phyloP scores from a whole-genome alignment of 2,113 vertebrate species.

The Microtus ochrogaster region DNA sequence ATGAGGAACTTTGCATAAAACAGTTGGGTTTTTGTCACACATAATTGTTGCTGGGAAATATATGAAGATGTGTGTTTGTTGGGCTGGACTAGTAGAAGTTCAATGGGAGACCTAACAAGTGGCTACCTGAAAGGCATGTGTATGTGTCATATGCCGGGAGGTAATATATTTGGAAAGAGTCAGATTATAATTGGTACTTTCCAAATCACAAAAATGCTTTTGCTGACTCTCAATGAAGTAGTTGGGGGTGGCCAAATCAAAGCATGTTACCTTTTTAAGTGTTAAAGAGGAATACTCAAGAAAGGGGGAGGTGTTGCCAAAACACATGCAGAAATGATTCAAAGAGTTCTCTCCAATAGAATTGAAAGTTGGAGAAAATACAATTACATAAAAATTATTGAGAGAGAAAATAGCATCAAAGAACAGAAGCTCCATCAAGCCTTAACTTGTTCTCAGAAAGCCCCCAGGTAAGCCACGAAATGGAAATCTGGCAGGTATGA shows the following conservation, averaged over 20 bases:
- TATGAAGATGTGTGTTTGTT: neutral
- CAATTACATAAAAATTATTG: constrained; percentile 10
- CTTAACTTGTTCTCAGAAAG: constrained; percentile 58
- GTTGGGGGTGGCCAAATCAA: neutral
- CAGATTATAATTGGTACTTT: neutral
- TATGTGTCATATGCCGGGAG: neutral
- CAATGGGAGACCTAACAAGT: neutral
- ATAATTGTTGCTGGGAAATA: neutral
- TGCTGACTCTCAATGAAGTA: neutral
- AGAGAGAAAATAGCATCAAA: neutral
- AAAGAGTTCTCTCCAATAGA: neutral
- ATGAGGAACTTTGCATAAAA: neutral
- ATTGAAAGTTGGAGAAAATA: neutral
- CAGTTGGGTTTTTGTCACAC: neutral
- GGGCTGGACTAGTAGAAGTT: neutral
- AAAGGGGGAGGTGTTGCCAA: neutral
- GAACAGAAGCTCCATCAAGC: neutral
- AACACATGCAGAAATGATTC: constrained; percentile 18
- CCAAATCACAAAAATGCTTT: neutral
- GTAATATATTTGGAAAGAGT: neutral
- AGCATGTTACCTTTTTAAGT: neutral
- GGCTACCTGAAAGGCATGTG: neutral
- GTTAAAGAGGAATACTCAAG: neutral
- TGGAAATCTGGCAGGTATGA: constrained; percentile 25
- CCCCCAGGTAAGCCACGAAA: constrained; percentile 8